Base-by-base conservation (phyloP, 2,888 invertebrate species). In the Ramazzottius varieornatus region DNA sequence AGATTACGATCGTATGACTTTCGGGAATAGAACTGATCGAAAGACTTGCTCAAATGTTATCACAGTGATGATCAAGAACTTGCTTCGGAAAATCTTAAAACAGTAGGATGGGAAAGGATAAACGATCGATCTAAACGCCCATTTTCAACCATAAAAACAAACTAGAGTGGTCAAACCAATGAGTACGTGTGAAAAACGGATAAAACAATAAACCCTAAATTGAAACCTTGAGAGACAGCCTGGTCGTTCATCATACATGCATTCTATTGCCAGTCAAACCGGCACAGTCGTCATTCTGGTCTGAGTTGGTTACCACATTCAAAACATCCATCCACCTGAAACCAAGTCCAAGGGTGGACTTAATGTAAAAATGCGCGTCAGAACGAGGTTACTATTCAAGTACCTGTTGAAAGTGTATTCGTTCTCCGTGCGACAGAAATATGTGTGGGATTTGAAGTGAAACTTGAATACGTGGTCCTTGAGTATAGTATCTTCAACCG, bases 381-480 rank as follows among this genome's bases (percentile, higher is more conserved):
- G n/a, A n/a, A n/a, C n/a, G n/a, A n/a, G n/a, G n/a, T n/a, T n/a
- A n/a, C n/a, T n/a, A n/a, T n/a, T n/a, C n/a, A n/a, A n/a, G n/a
- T n/a, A 40, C 40, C 40, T 40, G 40, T 40, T 8, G 40, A 40
- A 93, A 0, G 92, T 89, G 74, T 89, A 93, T 72, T 89, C 86
- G 73, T 89, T 90, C 75, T 96, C 94, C 0, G 94, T 91, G 46
- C 94, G 81, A 80, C 96, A 96, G 81, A 92, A 96, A 76, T 98
- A 98, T 4, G 92, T 86, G 77, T 96, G 94, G 78, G 86, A 93
- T 77, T 93, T 94, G 77, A 92, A 96, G 75, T 92, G 90, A 69
- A 98, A 78, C 75, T 96, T 96, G 77, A 96, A 94, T 67, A 96
- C 94, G 75, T 84, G 91, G 70, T 94, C 93, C 75, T 96, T 94